phyloP scores from a whole-genome alignment of 2,113 vertebrate genomes.

The Toxostoma redivivum region DNA sequence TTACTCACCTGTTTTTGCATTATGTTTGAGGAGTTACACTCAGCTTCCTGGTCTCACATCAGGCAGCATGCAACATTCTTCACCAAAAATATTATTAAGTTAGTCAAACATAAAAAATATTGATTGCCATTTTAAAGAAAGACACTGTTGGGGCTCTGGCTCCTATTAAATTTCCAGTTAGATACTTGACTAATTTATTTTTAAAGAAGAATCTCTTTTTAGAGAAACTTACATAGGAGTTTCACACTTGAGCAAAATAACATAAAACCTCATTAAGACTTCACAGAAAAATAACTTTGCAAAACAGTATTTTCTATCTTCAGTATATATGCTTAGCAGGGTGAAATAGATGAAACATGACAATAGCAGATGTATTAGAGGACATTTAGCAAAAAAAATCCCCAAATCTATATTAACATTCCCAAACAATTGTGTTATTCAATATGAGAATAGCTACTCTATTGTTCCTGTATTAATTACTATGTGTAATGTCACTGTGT shows the following conservation, averaged over 20 bases:
- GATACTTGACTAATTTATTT: background rate
- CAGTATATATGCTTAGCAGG: background rate
- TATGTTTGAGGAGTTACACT: background rate
- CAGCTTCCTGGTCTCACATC: background rate
- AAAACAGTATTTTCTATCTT: background rate
- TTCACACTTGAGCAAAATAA: background rate
- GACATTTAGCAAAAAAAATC: background rate
- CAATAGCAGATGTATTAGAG: background rate
- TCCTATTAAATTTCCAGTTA: background rate
- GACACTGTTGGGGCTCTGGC: background rate
- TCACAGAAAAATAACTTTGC: background rate
- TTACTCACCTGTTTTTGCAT: background rate
- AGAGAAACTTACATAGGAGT: background rate
- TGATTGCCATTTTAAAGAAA: background rate
- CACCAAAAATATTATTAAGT: background rate
- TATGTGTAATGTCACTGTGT: background rate
- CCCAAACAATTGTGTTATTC: background rate
- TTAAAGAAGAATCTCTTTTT: background rate
- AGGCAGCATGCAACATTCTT: background rate
- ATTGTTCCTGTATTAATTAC: background rate
- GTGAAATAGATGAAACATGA: background rate
- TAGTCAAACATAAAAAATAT: background rate
- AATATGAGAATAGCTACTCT: background rate
- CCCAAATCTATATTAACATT: background rate
- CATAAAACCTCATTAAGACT: background rate